Conservation (phyloP, 2,113 vertebrate species). For the Ranitomeya variabilis region DNA sequence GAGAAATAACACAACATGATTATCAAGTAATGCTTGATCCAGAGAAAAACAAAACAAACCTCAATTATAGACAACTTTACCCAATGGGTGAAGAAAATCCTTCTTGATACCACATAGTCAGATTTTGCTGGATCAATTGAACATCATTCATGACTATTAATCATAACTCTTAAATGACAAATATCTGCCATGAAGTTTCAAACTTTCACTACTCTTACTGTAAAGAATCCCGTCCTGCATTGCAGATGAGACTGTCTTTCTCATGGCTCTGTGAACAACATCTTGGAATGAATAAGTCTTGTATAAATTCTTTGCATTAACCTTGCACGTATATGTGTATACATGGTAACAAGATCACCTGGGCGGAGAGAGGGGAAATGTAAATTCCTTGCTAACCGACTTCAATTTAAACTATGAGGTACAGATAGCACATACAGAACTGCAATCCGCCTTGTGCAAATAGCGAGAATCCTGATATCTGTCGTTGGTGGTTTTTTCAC, state of each 20-base stretch:
- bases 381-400: background rate
- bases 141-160: too few species aligned
- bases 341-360: background rate
- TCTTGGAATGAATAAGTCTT: background rate
- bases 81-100: too few species aligned
- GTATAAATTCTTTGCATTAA: background rate
- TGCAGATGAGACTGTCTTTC: too few species aligned
- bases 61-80: too few species aligned
- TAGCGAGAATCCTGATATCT: background rate
- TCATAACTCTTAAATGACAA: too few species aligned
- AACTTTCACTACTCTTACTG: background rate
- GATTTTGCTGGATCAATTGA: too few species aligned
- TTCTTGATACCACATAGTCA: too few species aligned
- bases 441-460: background rate
- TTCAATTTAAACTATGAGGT: background rate
- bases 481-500: background rate
- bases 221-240: background rate
- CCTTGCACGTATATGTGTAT: background rate
- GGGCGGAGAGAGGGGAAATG: background rate
- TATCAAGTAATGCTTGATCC: too few species aligned
- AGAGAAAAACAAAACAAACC: too few species aligned
- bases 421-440: background rate
- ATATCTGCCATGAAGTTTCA: background rate
- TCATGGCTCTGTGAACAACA: background rate
- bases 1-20: too few species aligned